Evolutionary conservation across 2,797 vertebrate genomes (phyloP), one percentile per base, ranked within the genome.

Genomic region (Pogoniulus pusillus): DNA sequence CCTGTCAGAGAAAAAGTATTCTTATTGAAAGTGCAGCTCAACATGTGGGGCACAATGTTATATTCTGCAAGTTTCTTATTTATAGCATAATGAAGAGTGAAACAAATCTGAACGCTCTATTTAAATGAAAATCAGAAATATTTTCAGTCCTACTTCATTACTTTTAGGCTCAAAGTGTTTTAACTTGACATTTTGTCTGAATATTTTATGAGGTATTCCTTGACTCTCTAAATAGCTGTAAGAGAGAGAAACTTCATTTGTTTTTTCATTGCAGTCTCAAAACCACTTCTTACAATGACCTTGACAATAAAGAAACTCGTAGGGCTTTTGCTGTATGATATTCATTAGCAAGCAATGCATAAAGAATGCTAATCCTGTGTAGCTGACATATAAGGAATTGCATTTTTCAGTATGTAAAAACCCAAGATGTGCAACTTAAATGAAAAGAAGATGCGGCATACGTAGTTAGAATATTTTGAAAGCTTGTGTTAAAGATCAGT

Each of bases 241-340:
- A 95, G 54, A 34, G 51, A 87, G 58, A 47, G 68, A 87, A 93
- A 62, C 12, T 77, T 85, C 11, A 74, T 92, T 92, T 88, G 16
- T 62, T 93, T 49, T 65, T 95, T 93, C 72, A 34, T 13, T 91
- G 23, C 54, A 49, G 45, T 84, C 96, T 93, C 62, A 88, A 95
- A 96, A 95, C 17, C 45, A 82, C 41, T 73, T 93, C 65, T 94
- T 91, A 73, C 45, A 89, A 85, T 81, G 93, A 87, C 88, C 95
- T 96, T 91, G 95, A 95, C 96, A 88, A 58, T 91, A 95, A 86
- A 94, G n/a, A 93, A 89, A 94, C 37, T 93, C 22, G 62, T 58
- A 81, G 93, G 87, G 77, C 12, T 92, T 92, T 77, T 90, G 12
- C 62, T 92, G 32, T 91, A 60, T 19, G 84, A 95, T 63, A 94